Base-by-base conservation (phyloP, 1,140 invertebrate species). In the Diorhabda elongata region DNA sequence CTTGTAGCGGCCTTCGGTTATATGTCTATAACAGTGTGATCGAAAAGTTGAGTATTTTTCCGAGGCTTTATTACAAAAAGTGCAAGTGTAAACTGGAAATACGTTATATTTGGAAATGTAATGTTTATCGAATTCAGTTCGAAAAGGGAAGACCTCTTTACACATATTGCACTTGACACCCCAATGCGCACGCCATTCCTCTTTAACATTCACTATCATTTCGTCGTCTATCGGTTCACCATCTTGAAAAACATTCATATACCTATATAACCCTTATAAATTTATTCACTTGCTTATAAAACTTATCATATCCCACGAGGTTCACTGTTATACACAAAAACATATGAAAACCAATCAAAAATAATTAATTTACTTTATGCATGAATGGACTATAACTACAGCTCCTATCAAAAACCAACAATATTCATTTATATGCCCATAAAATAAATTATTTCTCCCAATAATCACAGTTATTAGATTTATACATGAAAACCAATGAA, bases 1-100 rank as follows among this genome's bases (percentile, higher is more conserved):
- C 79, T 77, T 80, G 62, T 78, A 81, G 70, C 80, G 67, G 9
- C 77, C 78, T 67, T 80, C 79, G 42, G 77, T 80, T 66, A 80
- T 77, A 68, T 81, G 80, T 42, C 81, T 65, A 70, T 82, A 81
- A 74, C 80, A 81, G 74, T 82, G 81, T 3, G 79, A 81, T 63
- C 80, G 68, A 73, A 81, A 82, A 6, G 79, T 81, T 4, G 78
- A 77, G 76, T 82, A 82, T 62, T 81, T 80, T 42, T 77, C 76
- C 63, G 77, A 73, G 43, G 78, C 74, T 64, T 80, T 81, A 70
- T 81, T 78, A 68, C 81, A 82, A 74, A 75, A 81, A 3, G 77
- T 76, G 68, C 81, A 82, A 9, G 77, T 80, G 68, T 82, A 82
- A 45, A 81, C 74, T 0, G 81, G 79, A 58, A 62, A 71, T 61